Evolutionary conservation across 2,888 invertebrate genomes (phyloP), one percentile per base, ranked within the genome.

Genomic region (Chirona hameri): DNA sequence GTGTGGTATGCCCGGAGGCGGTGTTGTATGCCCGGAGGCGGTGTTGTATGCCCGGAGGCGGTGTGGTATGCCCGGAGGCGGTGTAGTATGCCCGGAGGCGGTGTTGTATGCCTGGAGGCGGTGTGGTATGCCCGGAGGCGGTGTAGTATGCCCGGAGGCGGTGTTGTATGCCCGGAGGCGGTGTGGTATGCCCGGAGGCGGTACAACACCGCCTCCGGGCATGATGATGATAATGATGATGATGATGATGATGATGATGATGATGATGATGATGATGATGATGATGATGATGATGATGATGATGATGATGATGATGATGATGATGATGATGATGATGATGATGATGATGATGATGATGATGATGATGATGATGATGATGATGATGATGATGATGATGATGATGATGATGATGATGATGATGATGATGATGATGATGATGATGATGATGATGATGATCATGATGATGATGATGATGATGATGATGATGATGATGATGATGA

Each of bases 241-340:
- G 79, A 79, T 79, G 79, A 79, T 79, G 79, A 79, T 79, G 79
- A 79, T 79, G 79, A 79, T 79, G 79, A 79, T 79, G 79, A 79
- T 79, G 79, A 79, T 79, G 79, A 79, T 79, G 79, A 79, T 79
- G 79, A 79, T 79, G 79, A 79, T 79, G 79, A 79, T 79, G 79
- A 27, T 79, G 79, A 27, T 79, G 79, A 79, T 79, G 65, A 65
- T 65, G 79, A 27, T 79, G 79, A 27, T 79, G 79, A 79, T 79
- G 79, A 79, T 65, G 65, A 65, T 65, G 65, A n/a, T 65, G 65
- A 65, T 65, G n/a, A 18, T 65, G 65, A n/a, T 65, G 21, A 18
- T 65, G 65, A 65, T 65, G n/a, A 21, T 65, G 65, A n/a, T n/a
- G n/a, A 18, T 65, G n/a, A n/a, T 79, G 27, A 27, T 79, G 79